Evolutionary conservation across 1,140 invertebrate species (phyloP), one percentile per base, ranked within the genome.

Genomic region (Leguminivora glycinivorella): DNA sequence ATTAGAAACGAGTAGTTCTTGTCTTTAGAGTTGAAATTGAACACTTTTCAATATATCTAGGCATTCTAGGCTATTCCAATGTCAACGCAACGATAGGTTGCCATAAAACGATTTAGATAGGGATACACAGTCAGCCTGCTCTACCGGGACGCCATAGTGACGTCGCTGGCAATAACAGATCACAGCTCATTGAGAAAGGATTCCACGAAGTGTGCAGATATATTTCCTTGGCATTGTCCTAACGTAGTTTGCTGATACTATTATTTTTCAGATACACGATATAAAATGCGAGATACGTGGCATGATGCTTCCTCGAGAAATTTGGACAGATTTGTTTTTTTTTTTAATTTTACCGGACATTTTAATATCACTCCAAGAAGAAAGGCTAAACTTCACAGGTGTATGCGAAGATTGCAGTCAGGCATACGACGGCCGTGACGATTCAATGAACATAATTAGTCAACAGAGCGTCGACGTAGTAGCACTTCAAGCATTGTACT

Each of bases 261-360:
- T 47, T 47, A 47, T 47, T 47, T 47, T 47, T 47, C 40, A 47
- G 40, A 47, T 47, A 47, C 40, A 47, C 40, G 40, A 47, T 47
- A 47, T 47, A 47, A 47, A 47, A 47, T 47, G 40, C 40, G 40
- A 47, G 40, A 47, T 47, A 47, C 40, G 40, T 47, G 40, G 40
- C 40, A 47, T 47, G 40, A 47, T 47, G 40, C 40, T 47, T 47
- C 40, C 40, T 47, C 40, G 40, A 47, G 40, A 47, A 47, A 47
- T 47, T 47, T 47, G 40, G 40, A 47, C 40, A 4, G 40, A 47
- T 6, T 12, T 47, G 40, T n/a, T n/a, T n/a, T 47, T 47, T 47
- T 47, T 47, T 12, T 6, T 6, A 47, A 12, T 47, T 47, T 47
- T 47, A 47, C 40, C 40, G 40, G 40, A 47, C 40, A 47, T 47